Base-by-base conservation (phyloP, 2,113 vertebrate genomes). In the Actenoides lindsayi region DNA sequence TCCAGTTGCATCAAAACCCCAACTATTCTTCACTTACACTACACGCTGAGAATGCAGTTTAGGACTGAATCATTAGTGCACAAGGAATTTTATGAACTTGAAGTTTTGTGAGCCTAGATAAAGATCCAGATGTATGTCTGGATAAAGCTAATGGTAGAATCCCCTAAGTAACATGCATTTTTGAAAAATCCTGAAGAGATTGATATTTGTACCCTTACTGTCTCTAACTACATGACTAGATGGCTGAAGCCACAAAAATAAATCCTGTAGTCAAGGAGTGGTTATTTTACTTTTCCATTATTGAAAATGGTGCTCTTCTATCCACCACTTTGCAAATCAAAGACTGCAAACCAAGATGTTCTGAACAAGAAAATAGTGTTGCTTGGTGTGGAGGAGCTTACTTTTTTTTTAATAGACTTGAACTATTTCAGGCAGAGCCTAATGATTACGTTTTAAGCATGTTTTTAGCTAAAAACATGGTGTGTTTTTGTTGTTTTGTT, bases 1-100 rank as follows among this genome's bases (percentile, higher is more conserved):
- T 90, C 96, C 91, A 96, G 74, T 8, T 77, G 60, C 56, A 60
- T 37, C 93, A 76, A 87, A 95, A 93, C 84, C 19, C 27, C 53
- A 53, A 54, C n/a, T 83, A 91, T 90, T 88, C 75, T 62, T 96
- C 82, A 86, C 23, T 85, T 57, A 14, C 21, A 13, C 21, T 50
- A 4, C 10, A 0, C 75, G 74, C 93, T 97, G 90, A 91, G 82
- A 90, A 70, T 93, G 87, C 78, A 94, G 67, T 18, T 85, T 62
- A 90, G 46, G 19, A 15, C 44, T 93, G 78, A 95, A 73, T 80
- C 81, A 54, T 91, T 93, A 85, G 54, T 27, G 33, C 59, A 33
- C 46, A 67, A 74, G 50, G 59, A 77, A 67, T 65, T 85, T 87
- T 87, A 85, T 93, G 84, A 90, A 20, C 42, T 3, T 74, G n/a